Evolutionary conservation across 53 echinoderm and acorn worm genomes (phyloP).

Genomic region (Holothuria leucospilota): DNA sequence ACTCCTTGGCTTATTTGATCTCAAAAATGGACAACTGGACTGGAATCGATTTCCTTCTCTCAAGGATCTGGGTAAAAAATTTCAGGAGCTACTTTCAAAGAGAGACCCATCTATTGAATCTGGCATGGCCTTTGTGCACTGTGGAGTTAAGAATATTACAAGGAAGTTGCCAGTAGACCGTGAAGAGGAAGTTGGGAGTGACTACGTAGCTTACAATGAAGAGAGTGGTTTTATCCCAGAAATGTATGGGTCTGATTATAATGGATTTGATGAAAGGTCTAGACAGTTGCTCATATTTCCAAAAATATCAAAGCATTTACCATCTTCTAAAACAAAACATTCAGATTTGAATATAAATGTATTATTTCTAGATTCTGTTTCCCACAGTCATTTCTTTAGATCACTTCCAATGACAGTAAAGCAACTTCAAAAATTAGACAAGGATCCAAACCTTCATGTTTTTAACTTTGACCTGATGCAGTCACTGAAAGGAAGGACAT

Average conservation of each 20-base stretch:
- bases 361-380: slow-evolving; percentile 84
- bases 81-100: not conserved
- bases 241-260: not conserved
- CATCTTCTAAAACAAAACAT: not conserved
- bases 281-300: slow-evolving; percentile 26
- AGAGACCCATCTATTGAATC: slow-evolving; percentile 18
- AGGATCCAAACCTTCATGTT: slow-evolving; percentile 44
- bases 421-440: slow-evolving; percentile 56
- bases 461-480: slow-evolving; percentile 84
- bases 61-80: not conserved
- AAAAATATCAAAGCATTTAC: slow-evolving; percentile 23
- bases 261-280: not conserved
- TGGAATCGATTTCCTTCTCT: slow-evolving; percentile 1
- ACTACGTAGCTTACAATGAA: too few species aligned
- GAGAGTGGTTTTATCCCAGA: not conserved
- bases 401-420: slow-evolving; percentile 74
- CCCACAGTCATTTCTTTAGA: slow-evolving; percentile 85
- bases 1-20: not conserved
- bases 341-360: slow-evolving; percentile 75
- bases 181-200: too few species aligned
- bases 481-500: slow-evolving; percentile 86
- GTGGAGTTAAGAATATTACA: not conserved
- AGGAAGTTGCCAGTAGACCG: too few species aligned
- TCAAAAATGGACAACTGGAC: not conserved
- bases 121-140: slow-evolving; percentile 32